These are phyloP conservation scores for Ceyx melanurus DNA, from an alignment of 2,113 vertebrate species.

Conservation along the genomic window DNA sequence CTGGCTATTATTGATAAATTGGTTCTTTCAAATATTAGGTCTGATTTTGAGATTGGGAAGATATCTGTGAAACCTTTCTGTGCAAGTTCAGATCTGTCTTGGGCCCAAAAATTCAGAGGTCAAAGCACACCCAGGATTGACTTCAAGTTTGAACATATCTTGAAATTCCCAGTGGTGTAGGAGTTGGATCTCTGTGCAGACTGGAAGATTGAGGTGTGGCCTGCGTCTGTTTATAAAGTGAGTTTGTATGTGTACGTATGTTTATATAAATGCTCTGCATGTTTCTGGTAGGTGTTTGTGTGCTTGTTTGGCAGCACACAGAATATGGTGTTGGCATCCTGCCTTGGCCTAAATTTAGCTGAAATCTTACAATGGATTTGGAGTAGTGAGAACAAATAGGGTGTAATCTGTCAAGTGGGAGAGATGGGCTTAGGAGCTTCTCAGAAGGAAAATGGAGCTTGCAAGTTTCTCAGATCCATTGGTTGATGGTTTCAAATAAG, in stretches of 20 bases:
- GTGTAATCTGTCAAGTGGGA: neutral
- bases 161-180: neutral
- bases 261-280: neutral
- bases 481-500: neutral
- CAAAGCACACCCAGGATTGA: neutral
- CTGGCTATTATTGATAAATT: neutral
- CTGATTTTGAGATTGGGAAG: neutral
- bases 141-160: neutral
- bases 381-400: neutral
- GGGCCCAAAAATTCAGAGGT: neutral
- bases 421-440: neutral
- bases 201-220: neutral
- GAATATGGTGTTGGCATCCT: neutral
- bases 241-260: neutral
- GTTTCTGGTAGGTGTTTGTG: neutral
- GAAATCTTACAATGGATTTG: neutral
- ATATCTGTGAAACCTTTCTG: neutral
- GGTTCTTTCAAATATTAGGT: neutral
- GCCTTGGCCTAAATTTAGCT: neutral
- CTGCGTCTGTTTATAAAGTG: neutral
- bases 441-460: neutral
- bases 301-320: neutral
- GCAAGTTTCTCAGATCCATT: neutral
- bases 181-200: slow-evolving; percentile 6
- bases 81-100: neutral